A percentile compares a stretch with the other conserved stretches of the same genome.
phyloP scores from a whole-genome alignment of 2,888 invertebrate genomes.

The Mesorhabditis spiculigera region DNA sequence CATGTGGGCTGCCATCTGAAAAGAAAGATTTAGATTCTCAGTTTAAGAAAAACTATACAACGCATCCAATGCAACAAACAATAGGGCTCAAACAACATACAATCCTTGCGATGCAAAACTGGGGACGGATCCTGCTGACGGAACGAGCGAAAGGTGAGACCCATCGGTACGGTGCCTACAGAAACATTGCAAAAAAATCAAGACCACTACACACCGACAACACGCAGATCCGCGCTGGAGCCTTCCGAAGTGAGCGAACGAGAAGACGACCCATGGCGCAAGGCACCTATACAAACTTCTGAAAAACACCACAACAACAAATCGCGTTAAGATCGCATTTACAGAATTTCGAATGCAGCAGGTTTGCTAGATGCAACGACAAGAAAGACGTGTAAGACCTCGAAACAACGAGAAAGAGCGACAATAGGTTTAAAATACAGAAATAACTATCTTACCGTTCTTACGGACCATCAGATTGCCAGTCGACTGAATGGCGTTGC shows the following conservation, averaged over 20 bases:
- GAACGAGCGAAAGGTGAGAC: constrained; percentile 38
- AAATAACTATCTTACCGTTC: not conserved
- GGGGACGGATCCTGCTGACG: constrained; percentile 47
- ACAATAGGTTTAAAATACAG: no score
- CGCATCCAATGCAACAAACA: not conserved
- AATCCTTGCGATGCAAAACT: constrained; percentile 44
- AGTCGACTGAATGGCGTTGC: not conserved
- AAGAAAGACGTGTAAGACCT: no score
- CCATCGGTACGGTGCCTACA: constrained; percentile 24
- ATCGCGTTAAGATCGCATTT: no score
- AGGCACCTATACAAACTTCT: no score
- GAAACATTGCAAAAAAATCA: not conserved
- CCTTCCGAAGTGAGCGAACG: constrained; percentile 7
- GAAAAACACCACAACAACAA: no score
- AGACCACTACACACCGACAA: constrained; percentile 18
- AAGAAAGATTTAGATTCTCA: constrained; percentile 8
- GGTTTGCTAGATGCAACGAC: no score
- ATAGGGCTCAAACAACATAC: constrained; percentile 22
- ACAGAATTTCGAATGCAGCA: no score
- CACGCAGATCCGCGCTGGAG: constrained; percentile 23
- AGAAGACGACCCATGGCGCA: no score
- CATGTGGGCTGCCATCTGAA: constrained; percentile 32
- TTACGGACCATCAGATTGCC: not conserved
- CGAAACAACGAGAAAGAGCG: no score
- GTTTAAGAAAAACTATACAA: not conserved